Conservation (phyloP, 2,888 invertebrate genomes). For the Dioctria linearis region DNA sequence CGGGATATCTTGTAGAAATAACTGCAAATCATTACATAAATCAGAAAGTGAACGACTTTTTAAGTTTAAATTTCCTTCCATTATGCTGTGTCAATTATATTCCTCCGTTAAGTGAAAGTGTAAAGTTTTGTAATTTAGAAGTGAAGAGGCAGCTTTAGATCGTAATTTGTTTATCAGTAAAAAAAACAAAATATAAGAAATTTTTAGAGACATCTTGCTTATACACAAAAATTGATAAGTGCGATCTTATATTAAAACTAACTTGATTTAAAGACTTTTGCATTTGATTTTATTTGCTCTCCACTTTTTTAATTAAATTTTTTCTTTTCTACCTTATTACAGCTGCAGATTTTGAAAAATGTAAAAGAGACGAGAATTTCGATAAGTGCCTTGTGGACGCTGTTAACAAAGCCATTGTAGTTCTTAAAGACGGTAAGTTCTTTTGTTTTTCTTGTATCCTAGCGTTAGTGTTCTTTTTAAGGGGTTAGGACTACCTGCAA, state of each 20-base stretch:
- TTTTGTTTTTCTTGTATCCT: not conserved
- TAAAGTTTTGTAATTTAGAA: constrained; percentile 1
- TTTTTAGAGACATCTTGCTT: not conserved
- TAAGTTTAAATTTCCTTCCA: constrained; percentile 10
- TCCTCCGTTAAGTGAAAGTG: constrained; percentile 25
- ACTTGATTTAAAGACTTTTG: constrained; percentile 1
- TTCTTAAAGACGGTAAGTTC: constrained; percentile 75
- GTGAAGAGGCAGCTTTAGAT: not conserved
- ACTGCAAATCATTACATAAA: not conserved
- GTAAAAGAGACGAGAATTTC: constrained; percentile 74
- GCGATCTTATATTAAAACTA: not conserved
- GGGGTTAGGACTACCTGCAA: too few species aligned
- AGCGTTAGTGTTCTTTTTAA: too few species aligned
- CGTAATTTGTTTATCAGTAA: not conserved
- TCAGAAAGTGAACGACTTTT: constrained; percentile 1
- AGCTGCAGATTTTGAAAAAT: constrained; percentile 76
- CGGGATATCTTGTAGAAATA: too few species aligned
- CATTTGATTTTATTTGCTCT: not conserved
- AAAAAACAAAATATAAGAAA: not conserved
- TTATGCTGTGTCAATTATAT: constrained; percentile 9
- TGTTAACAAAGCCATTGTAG: constrained; percentile 73
- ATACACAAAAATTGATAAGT: not conserved
- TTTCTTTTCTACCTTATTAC: constrained; percentile 58
- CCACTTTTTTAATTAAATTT: not conserved
- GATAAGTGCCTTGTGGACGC: constrained; percentile 75